Percentiles rank a stretch among this genome's conserved stretches.
phyloP scores from a whole-genome alignment of 2,888 invertebrate genomes.

The Sinodicranocentrus sp. region DNA sequence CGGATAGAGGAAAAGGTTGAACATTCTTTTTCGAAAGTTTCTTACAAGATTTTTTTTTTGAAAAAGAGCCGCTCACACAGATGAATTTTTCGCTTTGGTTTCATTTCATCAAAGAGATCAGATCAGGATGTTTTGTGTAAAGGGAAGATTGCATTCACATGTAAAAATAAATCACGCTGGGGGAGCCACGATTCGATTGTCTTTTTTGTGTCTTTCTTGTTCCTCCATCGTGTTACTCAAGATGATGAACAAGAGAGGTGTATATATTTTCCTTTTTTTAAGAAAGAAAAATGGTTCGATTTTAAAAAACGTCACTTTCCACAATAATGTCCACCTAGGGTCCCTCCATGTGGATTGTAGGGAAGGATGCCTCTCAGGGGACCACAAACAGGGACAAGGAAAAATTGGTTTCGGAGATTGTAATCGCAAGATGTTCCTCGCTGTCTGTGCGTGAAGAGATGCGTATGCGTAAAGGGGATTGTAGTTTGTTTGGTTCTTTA shows the following conservation, averaged over 20 bases:
- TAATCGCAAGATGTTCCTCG: constrained; percentile 43
- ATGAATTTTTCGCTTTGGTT: constrained; percentile 45
- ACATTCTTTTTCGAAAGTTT: too few species aligned
- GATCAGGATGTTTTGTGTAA: constrained; percentile 36
- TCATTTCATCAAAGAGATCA: constrained; percentile 39
- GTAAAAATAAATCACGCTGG: constrained; percentile 64
- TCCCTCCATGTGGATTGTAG: constrained; percentile 1
- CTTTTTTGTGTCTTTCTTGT: constrained; percentile 28
- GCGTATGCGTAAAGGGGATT: too few species aligned
- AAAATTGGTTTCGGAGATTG: constrained; percentile 60
- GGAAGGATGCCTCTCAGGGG: neutral
- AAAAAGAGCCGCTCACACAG: constrained; percentile 11
- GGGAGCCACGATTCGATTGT: constrained; percentile 64
- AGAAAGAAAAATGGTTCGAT: constrained; percentile 61
- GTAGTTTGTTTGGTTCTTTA: too few species aligned
- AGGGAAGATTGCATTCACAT: constrained; percentile 37
- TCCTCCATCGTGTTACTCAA: constrained; percentile 7
- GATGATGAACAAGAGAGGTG: neutral
- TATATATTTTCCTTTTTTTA: constrained; percentile 15
- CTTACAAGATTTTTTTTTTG: neutral
- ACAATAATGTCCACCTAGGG: constrained; percentile 53
- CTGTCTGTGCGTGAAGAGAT: constrained; percentile 29
- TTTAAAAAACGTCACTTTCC: constrained; percentile 60
- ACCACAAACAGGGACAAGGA: constrained; percentile 50
- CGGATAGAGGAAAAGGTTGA: too few species aligned